Percentiles rank a stretch among this genome's conserved stretches.
Evolutionary conservation across 2,113 vertebrate genomes (phyloP).

Genomic region (Equus przewalskii): DNA sequence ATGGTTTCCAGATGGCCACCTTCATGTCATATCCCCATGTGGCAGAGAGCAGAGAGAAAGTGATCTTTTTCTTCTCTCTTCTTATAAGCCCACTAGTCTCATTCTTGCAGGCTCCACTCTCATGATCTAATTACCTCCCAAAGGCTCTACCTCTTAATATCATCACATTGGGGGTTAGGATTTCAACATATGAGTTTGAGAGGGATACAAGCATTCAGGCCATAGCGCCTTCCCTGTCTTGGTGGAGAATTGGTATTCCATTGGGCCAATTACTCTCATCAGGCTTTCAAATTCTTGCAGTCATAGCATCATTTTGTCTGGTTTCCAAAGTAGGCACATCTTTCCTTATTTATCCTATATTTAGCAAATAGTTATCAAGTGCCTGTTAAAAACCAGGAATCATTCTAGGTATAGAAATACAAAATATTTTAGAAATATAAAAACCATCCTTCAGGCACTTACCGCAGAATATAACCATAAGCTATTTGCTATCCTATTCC

Average conservation of each 20-base stretch:
- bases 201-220: neutral
- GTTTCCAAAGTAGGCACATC: neutral
- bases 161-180: neutral
- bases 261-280: neutral
- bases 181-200: neutral
- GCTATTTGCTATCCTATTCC: neutral
- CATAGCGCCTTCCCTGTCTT: neutral
- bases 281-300: neutral
- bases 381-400: neutral
- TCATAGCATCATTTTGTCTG: neutral
- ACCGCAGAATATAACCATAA: neutral
- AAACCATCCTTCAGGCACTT: neutral
- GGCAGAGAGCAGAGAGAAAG: neutral
- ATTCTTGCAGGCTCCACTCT: neutral
- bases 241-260: neutral
- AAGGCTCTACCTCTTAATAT: neutral
- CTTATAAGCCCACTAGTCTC: neutral
- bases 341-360: neutral
- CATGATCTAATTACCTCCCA: neutral
- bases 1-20: neutral
- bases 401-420: neutral
- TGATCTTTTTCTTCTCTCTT: neutral
- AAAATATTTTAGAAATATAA: neutral
- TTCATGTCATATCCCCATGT: neutral
- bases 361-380: neutral